These are phyloP conservation scores for Rhopilema esculentum DNA, from an alignment of 30 jellyfish, hydroid and myxozoan genomes.

Conservation along the genomic window DNA sequence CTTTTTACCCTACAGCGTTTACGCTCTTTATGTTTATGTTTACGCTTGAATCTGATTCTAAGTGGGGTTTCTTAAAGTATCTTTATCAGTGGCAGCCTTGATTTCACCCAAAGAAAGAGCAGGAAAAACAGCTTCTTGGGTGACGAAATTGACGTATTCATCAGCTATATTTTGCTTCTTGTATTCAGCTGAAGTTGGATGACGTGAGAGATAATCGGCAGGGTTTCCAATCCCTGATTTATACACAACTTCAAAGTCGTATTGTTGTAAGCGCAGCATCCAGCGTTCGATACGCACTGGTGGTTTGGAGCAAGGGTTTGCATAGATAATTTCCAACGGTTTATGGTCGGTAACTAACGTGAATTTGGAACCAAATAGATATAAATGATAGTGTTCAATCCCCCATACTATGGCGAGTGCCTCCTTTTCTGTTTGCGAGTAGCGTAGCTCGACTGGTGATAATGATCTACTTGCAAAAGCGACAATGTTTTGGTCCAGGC, in stretches of 20 bases:
- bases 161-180: conserved; percentile 3
- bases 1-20: no score
- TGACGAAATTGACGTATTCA: conserved; percentile 3
- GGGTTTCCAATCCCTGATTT: conserved; percentile 44
- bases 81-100: neutral
- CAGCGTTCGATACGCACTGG: neutral
- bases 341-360: conserved; percentile 5
- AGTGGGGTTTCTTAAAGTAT: no score
- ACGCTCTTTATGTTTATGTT: no score
- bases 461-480: conserved; percentile 43
- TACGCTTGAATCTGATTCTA: no score
- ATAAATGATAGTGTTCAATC: conserved; percentile 21
- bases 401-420: conserved; percentile 52
- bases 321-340: conserved; percentile 1
- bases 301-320: neutral
- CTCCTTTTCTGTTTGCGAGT: conserved; percentile 67
- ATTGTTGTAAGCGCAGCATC: neutral
- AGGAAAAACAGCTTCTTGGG: conserved; percentile 2
- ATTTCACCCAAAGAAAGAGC: neutral
- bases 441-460: no score
- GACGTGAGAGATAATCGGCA: conserved; percentile 46
- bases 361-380: conserved; percentile 11
- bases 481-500: neutral
- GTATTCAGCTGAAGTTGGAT: conserved; percentile 3
- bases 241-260: neutral